Percentiles rank a stretch among this genome's conserved stretches.
Evolutionary conservation across 2,113 vertebrate genomes (phyloP).

Genomic region (Ranitomeya variabilis): DNA sequence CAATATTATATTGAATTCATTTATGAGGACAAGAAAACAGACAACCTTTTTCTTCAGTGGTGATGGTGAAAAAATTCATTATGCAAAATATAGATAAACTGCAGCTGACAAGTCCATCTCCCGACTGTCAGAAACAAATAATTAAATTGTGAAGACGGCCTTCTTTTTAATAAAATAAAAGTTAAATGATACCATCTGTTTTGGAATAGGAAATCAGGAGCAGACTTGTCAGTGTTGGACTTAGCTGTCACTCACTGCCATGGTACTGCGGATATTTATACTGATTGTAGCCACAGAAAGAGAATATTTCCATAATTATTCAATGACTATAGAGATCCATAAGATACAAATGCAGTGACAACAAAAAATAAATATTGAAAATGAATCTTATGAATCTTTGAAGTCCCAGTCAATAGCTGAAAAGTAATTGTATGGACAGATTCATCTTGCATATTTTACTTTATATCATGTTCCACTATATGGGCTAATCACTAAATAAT

Average conservation of each 20-base stretch:
- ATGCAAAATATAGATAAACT: not conserved
- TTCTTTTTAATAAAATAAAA: conserved; percentile 17
- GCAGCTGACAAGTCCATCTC: not conserved
- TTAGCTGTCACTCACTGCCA: conserved; percentile 7
- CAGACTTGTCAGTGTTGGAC: not conserved
- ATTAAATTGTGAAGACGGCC: not conserved
- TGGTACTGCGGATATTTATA: conserved; percentile 8
- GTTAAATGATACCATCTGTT: conserved; percentile 6
- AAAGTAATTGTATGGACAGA: not conserved
- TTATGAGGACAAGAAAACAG: not conserved
- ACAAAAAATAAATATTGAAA: not conserved
- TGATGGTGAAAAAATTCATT: not conserved
- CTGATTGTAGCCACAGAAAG: not conserved
- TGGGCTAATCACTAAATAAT: not conserved
- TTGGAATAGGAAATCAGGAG: not conserved
- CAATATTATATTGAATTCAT: not conserved
- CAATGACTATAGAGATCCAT: not conserved
- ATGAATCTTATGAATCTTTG: not conserved
- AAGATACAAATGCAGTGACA: not conserved
- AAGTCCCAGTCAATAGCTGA: not conserved
- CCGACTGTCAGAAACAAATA: not conserved
- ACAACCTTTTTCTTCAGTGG: not conserved
- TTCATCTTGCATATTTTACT: not conserved
- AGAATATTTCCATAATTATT: conserved; percentile 39
- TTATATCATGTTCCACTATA: not conserved